Conservation (phyloP, 2,797 vertebrate species). For the Galago senegalensis region DNA sequence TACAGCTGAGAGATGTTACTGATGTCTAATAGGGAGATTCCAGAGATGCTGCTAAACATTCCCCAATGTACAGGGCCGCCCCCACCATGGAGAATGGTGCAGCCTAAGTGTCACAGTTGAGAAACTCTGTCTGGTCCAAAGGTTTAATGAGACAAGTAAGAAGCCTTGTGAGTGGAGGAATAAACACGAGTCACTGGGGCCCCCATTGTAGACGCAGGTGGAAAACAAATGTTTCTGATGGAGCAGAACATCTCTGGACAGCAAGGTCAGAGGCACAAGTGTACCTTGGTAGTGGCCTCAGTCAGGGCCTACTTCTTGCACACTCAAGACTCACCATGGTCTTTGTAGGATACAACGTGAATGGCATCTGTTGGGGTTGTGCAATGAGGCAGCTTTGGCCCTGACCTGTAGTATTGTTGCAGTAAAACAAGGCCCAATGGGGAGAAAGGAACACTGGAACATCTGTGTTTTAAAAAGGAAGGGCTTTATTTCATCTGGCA, state of each 20-base stretch:
- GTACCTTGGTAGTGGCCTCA: not conserved
- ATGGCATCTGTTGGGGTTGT: not conserved
- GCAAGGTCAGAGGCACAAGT: not conserved
- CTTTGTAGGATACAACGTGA: not conserved
- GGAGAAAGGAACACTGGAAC: no score
- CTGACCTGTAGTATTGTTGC: not conserved
- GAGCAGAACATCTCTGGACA: not conserved
- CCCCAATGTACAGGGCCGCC: not conserved
- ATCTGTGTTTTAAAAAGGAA: no score
- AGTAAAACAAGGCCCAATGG: no score
- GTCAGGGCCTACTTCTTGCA: no score
- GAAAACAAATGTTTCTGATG: not conserved
- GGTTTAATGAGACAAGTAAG: not conserved
- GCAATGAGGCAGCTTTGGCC: not conserved
- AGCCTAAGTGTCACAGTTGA: not conserved
- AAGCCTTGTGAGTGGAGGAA: not conserved
- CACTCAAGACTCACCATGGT: not conserved
- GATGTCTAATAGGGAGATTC: not conserved
- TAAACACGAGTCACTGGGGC: not conserved
- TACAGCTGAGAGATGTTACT: not conserved
- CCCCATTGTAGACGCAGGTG: rapidly evolving
- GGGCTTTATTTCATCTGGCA: no score
- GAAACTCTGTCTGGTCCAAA: not conserved
- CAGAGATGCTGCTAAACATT: not conserved
- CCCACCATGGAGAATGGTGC: not conserved